Base-by-base conservation (phyloP, 2,113 vertebrate genomes). In the Anas platyrhynchos region DNA sequence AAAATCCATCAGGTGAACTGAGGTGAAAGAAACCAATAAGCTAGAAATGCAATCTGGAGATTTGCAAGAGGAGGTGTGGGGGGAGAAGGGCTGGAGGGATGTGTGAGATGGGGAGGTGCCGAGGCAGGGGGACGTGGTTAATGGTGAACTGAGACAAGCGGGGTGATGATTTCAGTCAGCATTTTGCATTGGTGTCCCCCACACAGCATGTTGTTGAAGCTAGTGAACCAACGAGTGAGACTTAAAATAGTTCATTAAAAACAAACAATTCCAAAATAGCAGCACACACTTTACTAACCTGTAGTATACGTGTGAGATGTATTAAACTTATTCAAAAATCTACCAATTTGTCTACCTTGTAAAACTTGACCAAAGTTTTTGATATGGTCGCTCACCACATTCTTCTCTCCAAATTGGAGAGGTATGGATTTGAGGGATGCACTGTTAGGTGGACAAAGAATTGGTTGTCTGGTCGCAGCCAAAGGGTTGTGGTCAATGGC, bases 201-300 rank as follows among this genome's bases (percentile, higher is more conserved):
- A 23, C 0, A 0, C 6, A 31, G 34, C 3, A 4, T 21, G 17
- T 9, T 56, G 26, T 1, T 61, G 41, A 76, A 75, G 50, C 11
- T 25, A 55, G 6, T 2, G 4, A 87, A 59, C 9, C 29, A 41
- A 23, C 34, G 20, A 68, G 25, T 17, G 50, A 38, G 21, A 48
- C 18, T 26, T 54, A 21, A 65, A 41, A 54, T 66, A 41, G 22
- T 34, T 36, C 48, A 27, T 26, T 58, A 26, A 44, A 31, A 65
- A 23, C 61, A 41, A 46, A n/a, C 5, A 56, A 25, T 61, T 86
- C 36, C 22, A 32, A 50, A 69, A 31, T 2, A 43, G 25, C n/a
- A 67, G 27, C 29, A 48, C 4, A 17, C 15, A 6, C 15, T 68
- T 29, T 3, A 26, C 11, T 41, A 80, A 29, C 4, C 4, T 58